These are phyloP conservation scores for Manis crassicaudata DNA, from an alignment of 2,797 vertebrate species.

Conservation along the genomic window DNA sequence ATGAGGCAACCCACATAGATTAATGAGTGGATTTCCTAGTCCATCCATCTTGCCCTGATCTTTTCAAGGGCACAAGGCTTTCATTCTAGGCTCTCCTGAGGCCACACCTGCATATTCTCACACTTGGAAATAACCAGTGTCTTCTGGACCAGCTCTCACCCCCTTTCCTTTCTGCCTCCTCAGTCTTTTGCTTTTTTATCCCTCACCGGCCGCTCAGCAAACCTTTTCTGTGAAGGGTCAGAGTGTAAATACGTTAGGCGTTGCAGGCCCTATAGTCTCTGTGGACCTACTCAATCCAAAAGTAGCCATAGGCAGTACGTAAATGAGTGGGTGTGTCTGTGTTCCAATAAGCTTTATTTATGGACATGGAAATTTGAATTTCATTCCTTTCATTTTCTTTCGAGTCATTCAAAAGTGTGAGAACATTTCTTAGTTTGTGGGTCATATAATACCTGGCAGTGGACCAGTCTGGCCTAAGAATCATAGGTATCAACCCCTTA, in stretches of 20 bases:
- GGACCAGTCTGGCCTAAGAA: background rate
- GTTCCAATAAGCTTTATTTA: background rate
- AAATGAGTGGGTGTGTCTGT: background rate
- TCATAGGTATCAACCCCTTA: background rate
- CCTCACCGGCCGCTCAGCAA: background rate
- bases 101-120: fast-evolving
- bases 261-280: background rate
- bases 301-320: background rate
- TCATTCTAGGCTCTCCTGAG: background rate
- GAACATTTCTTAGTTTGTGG: background rate
- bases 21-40: background rate
- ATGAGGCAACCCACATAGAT: background rate
- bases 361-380: background rate
- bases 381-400: background rate
- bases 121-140: background rate
- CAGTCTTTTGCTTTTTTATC: background rate
- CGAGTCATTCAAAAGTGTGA: background rate
- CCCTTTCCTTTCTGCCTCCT: no score
- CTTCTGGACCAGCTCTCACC: background rate
- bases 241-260: background rate
- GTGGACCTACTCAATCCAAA: background rate
- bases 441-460: background rate
- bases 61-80: background rate
- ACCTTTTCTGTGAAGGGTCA: background rate
- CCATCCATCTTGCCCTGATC: background rate